Base-by-base conservation (phyloP, 1,140 invertebrate genomes). In the Scaptomyza montana region DNA sequence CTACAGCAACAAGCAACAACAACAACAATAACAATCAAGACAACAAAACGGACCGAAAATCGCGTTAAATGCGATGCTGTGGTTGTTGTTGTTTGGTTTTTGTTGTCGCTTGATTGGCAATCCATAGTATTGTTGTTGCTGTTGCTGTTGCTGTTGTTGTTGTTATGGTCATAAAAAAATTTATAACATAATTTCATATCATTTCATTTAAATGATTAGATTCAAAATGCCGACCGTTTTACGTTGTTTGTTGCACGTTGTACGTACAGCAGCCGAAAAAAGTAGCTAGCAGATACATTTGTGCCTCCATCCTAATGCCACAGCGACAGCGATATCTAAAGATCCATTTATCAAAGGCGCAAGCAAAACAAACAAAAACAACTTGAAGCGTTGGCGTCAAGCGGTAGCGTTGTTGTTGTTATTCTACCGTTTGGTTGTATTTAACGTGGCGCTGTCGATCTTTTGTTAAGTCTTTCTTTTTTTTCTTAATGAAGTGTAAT, bases 151-250 rank as follows among this genome's bases (percentile, higher is more conserved):
- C n/a, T n/a, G 54, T 8, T 46, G 30, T 33, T 54, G 61, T 49
- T 66, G 66, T 19, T 36, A 63, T 50, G 81, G 60, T 77, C 70
- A 36, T 87, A 78, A 81, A 86, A 69, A 69, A 78, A 66, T 86
- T 86, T 86, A 86, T 86, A 86, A 86, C 82, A 86, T 86, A 87
- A 86, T 86, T 86, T 87, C 71, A 78, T 81, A 87, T 81, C 81
- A 86, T 87, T 87, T 77, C 74, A 77, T 82, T 86, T 78, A 78
- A 63, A 87, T 86, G 81, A 86, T 86, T 86, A 86, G 82, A 87
- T 87, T 87, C 78, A 86, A 86, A 87, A 82, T 74, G 50, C 65
- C 30, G 41, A 33, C 33, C 64, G 39, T 55, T 60, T 72, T 72
- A 53, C 21, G 21, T 25, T 54, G 39, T 41, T 1, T 5, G 7